phyloP scores from a whole-genome alignment of 2,113 vertebrate genomes.

The Petrocephalus microphthalmus region DNA sequence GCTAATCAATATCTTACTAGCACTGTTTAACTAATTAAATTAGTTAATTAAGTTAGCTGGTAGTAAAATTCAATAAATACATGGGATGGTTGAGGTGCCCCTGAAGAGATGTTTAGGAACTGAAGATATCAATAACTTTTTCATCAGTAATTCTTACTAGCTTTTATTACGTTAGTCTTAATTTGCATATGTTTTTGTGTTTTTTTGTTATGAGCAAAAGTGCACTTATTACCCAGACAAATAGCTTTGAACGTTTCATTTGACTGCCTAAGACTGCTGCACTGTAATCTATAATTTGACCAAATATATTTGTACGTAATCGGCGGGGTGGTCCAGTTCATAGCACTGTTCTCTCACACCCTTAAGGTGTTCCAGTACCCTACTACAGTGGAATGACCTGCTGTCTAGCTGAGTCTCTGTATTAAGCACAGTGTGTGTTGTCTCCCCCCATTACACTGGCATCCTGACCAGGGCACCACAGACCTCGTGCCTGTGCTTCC shows the following conservation, averaged over 20 bases:
- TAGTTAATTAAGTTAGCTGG: background rate
- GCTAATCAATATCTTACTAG: background rate
- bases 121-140: background rate
- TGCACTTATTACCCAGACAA: background rate
- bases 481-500: background rate
- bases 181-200: background rate
- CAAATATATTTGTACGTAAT: too few relatives aligned
- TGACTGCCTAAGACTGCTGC: background rate
- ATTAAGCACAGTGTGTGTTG: background rate
- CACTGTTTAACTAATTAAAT: background rate
- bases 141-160: background rate
- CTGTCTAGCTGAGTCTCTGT: background rate
- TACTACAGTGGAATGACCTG: background rate
- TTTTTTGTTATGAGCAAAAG: background rate
- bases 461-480: background rate
- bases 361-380: background rate
- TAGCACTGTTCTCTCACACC: background rate
- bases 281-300: background rate
- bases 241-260: background rate
- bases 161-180: background rate
- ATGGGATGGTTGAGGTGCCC: background rate
- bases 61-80: background rate
- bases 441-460: background rate
- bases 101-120: background rate
- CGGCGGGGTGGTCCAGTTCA: too few relatives aligned